phyloP scores from a whole-genome alignment of 2,797 vertebrate species.

The Clarias platycephalus region DNA sequence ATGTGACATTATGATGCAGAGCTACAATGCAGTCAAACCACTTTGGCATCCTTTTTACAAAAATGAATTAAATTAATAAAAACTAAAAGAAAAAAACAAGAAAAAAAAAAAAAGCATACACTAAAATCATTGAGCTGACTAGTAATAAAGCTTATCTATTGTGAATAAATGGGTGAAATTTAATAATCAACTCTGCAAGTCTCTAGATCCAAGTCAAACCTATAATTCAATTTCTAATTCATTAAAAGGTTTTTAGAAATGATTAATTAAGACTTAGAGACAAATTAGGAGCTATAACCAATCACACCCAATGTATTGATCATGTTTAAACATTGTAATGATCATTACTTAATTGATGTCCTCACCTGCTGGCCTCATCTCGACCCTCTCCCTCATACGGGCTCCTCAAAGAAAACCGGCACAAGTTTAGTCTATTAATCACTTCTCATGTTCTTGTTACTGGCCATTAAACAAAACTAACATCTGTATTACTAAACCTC shows the following conservation, averaged over 20 bases:
- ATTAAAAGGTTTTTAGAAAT: not conserved
- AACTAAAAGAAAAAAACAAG: too few species aligned
- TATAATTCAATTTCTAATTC: not conserved
- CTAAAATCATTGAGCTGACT: not conserved
- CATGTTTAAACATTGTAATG: slow-evolving; percentile 28
- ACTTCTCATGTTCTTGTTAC: slow-evolving; percentile 29
- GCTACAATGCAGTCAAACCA: slow-evolving; percentile 60
- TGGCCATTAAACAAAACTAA: slow-evolving; percentile 28
- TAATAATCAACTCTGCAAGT: not conserved
- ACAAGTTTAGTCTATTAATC: slow-evolving; percentile 62
- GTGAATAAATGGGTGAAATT: not conserved
- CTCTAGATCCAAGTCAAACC: not conserved
- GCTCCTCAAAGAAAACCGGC: slow-evolving; percentile 66
- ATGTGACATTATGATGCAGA: slow-evolving; percentile 18
- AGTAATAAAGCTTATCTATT: not conserved
- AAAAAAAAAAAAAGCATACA: not conserved
- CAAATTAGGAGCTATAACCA: slow-evolving; percentile 7
- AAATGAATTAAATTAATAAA: not conserved
- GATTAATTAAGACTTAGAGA: not conserved
- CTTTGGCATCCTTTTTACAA: not conserved
- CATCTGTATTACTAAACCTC: not conserved
- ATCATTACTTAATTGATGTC: slow-evolving; percentile 47
- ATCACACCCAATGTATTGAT: not conserved
- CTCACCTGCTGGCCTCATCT: slow-evolving; percentile 68
- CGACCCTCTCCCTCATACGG: slow-evolving; percentile 64